Percentiles rank a stretch among this genome's conserved stretches.
These are phyloP conservation scores for Hydrochoerus hydrochaeris DNA, from an alignment of 2,113 vertebrate species.

Conservation along the genomic window DNA sequence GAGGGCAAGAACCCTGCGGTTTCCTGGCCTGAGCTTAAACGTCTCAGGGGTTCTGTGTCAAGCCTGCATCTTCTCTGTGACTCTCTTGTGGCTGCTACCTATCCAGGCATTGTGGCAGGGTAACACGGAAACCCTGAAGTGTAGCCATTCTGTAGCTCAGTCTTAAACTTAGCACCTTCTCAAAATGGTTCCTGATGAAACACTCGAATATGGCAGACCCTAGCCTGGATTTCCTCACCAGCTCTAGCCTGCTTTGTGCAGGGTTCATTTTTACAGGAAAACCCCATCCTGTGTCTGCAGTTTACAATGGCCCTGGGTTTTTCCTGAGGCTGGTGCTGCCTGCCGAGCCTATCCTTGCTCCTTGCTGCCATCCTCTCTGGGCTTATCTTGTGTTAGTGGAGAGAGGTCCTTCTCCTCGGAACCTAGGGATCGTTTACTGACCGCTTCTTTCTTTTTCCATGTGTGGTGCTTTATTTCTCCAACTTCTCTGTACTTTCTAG, in stretches of 20 bases:
- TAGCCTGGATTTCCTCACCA: not conserved
- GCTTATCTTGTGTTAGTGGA: not conserved
- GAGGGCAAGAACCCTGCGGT: not conserved
- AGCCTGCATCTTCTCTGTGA: not conserved
- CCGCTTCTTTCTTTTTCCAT: not conserved
- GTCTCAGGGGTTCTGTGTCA: not conserved
- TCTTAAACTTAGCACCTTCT: not conserved
- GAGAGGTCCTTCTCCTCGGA: not conserved
- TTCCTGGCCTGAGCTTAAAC: not conserved
- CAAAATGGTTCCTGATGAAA: not conserved
- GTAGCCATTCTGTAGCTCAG: not conserved
- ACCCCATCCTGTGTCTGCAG: not conserved
- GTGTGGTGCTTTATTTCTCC: not conserved
- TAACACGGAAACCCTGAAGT: not conserved
- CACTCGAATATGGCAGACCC: not conserved
- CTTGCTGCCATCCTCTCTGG: not conserved
- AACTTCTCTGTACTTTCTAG: not conserved
- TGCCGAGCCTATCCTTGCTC: not conserved
- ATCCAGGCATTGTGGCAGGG: not conserved
- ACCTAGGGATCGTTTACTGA: not conserved
- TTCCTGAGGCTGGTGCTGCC: not conserved
- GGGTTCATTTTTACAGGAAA: not conserved
- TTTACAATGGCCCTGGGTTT: not conserved
- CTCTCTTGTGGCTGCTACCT: not conserved
- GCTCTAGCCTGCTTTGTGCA: not conserved